These are phyloP conservation scores for Solea senegalensis DNA, from an alignment of 2,113 vertebrate genomes.

Conservation along the genomic window DNA sequence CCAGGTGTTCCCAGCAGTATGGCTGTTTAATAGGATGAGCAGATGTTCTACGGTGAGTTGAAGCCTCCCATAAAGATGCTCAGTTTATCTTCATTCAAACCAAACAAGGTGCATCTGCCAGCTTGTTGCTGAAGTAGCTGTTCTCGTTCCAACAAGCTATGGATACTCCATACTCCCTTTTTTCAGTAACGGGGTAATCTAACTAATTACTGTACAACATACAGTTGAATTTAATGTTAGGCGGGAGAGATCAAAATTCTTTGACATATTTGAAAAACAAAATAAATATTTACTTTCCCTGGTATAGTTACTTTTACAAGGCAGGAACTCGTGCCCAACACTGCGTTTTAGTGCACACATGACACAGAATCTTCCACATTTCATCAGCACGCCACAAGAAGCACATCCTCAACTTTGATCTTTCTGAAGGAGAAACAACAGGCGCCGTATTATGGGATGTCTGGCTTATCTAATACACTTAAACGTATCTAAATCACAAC, in stretches of 20 bases:
- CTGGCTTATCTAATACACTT: slow-evolving; percentile 6
- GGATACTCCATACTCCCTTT: neutral
- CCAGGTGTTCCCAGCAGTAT: slow-evolving; percentile 39
- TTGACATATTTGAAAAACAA: too few relatives aligned
- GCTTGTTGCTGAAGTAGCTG: too few relatives aligned
- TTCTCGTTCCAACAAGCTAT: neutral
- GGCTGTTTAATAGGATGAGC: slow-evolving; percentile 2
- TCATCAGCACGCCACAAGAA: neutral
- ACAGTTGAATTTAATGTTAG: too few relatives aligned
- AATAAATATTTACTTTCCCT: too few relatives aligned
- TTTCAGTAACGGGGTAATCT: too few relatives aligned
- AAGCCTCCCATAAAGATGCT: slow-evolving; percentile 12
- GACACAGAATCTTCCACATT: neutral
- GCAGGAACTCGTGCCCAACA: too few relatives aligned
- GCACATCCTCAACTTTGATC: slow-evolving; percentile 30
- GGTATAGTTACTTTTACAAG: too few relatives aligned
- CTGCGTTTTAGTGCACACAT: too few relatives aligned
- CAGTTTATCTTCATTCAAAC: slow-evolving; percentile 26
- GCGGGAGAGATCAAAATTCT: too few relatives aligned
- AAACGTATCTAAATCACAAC: slow-evolving; percentile 53
- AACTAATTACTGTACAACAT: too few relatives aligned
- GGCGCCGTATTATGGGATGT: slow-evolving; percentile 11
- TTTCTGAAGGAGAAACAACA: slow-evolving; percentile 14
- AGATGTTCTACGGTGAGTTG: slow-evolving; percentile 48
- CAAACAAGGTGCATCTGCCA: neutral